These are phyloP conservation scores for Mallotus villosus DNA, from an alignment of 2,797 vertebrate species.

Conservation along the genomic window DNA sequence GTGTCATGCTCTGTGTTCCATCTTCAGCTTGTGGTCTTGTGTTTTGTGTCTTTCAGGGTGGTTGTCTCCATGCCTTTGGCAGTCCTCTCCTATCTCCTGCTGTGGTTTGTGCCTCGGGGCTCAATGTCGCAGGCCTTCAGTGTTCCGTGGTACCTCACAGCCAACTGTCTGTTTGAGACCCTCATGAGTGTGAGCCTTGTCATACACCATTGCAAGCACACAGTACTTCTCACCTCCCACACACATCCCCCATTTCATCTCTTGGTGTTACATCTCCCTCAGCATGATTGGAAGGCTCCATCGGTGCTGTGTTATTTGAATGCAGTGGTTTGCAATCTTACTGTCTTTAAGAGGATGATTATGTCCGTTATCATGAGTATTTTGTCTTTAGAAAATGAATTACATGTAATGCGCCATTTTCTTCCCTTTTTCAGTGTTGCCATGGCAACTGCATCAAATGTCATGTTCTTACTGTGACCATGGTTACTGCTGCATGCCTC, in stretches of 20 bases:
- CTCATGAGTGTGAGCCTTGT: slow-evolving; percentile 72
- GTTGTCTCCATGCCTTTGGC: slow-evolving; percentile 67
- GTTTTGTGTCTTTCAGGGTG: slow-evolving; percentile 55
- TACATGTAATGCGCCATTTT: background rate
- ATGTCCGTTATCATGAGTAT: background rate
- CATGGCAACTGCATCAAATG: slow-evolving; percentile 36
- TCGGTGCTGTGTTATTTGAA: background rate
- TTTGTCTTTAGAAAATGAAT: background rate
- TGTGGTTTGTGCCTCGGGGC: slow-evolving; percentile 69
- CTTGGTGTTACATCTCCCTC: background rate
- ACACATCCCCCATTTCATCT: background rate
- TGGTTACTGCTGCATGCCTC: slow-evolving; percentile 5
- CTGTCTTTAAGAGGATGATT: background rate
- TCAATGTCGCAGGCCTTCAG: slow-evolving; percentile 46
- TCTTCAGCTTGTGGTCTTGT: background rate
- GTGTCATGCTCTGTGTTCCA: background rate
- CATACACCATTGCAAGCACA: background rate
- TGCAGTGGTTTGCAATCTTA: background rate
- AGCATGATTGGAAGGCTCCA: background rate
- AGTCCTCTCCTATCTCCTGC: slow-evolving; percentile 67
- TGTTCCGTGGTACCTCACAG: slow-evolving; percentile 73
- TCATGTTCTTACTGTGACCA: slow-evolving; percentile 15
- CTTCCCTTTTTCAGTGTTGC: slow-evolving; percentile 25
- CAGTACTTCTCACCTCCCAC: background rate
- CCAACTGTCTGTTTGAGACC: slow-evolving; percentile 74